Base-by-base conservation (phyloP, 1,140 invertebrate genomes). In the Meloidogyne hapla region DNA sequence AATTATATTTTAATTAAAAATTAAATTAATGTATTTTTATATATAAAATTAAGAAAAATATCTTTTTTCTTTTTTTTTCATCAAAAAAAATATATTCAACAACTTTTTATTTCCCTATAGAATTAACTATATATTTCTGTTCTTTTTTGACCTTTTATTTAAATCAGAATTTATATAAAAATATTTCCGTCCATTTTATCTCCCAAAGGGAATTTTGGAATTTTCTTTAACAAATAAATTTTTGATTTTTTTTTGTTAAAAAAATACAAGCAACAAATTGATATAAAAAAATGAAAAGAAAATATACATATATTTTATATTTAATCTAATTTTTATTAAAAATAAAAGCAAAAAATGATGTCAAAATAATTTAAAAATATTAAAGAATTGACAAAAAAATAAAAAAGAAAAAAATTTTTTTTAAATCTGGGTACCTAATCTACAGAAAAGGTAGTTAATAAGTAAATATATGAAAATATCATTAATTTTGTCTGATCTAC, bases 331-430 rank as follows among this genome's bases (percentile, higher is more conserved):
- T n/a, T 56, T 56, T 56, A n/a, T 56, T 42, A n/a, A n/a, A n/a
- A n/a, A 56, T 4, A 56, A 56, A n/a, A n/a, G n/a, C n/a, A 18
- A 48, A n/a, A 56, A 56, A 56, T 56, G 48, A 56, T 56, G 48
- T n/a, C 3, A 56, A 56, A 56, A 56, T 13, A 45, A 8, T 18
- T 25, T 42, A 74, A 28, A 26, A 26, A 62, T 23, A 75, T 64
- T 40, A 38, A n/a, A 26, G 42, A 23, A 70, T 23, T 38, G 42
- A n/a, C 26, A 33, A 65, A 79, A 15, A n/a, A n/a, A n/a, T n/a
- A n/a, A 6, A 9, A 79, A 79, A 26, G 40, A 65, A 23, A 12
- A 63, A n/a, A 63, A 38, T 18, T 21, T 61, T 21, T 45, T 72
- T 21, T n/a, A 25, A 40, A 48, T n/a, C n/a, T n/a, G n/a, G n/a